Evolutionary conservation across 2,113 vertebrate genomes (phyloP), one percentile per base, ranked within the genome.

Genomic region (Danionella cerebrum): DNA sequence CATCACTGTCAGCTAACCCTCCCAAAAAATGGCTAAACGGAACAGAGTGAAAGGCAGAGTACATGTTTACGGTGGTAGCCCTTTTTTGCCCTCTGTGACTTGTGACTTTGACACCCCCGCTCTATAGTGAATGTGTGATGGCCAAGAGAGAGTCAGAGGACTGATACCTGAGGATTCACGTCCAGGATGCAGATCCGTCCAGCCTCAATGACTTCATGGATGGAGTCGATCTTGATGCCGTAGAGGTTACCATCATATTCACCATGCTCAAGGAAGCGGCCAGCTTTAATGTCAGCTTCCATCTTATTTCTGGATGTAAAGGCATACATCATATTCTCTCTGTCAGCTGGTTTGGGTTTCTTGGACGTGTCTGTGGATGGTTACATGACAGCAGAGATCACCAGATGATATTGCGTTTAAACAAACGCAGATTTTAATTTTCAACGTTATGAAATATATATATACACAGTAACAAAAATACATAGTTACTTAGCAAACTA

Each of bases 231-330:
- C 57, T 92, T 92, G 53, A 95, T 93, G 13, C 95, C 96, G 0
- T 98, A 98, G 59, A 96, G 86, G 83, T 87, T 97, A 10, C 95
- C 92, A 25, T 97, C 92, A 0, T 94, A 98, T 73, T 98, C 96
- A 3, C 96, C 96, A 0, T 94, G 91, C 74, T 98, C 96, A 67
- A 98, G 86, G 79, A 91, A 98, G 22, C 89, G 87, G 0, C 93
- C 94, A 0, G 89, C 92, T 60, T 91, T 93, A 75, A 98, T 93
- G 75, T 98, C 95, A 0, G 87, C 77, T 54, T 98, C 96, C 95
- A 98, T 98, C 79, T 96, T 95, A 36, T 76, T 88, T 45, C 92
- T 90, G 1, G 90, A 90, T 75, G 93, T 95, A 78, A 97, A 97
- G 29, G 87, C 90, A 10, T 93, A 98, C 66, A 91, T 94, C 11